phyloP scores from a whole-genome alignment of 2,797 vertebrate genomes.

The Scolopax bukidnonensis region DNA sequence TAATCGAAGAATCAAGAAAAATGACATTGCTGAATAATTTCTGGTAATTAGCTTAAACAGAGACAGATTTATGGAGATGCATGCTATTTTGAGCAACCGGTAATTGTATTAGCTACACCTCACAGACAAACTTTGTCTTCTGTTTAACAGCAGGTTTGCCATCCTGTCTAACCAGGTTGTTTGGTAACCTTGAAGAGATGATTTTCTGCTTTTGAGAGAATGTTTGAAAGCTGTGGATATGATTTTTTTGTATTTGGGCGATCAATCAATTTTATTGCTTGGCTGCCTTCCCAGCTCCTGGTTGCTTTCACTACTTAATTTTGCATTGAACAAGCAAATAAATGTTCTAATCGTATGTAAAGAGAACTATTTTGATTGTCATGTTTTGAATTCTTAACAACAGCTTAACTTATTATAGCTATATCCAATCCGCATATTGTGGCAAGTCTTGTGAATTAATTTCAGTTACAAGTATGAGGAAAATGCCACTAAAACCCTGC shows the following conservation, averaged over 20 bases:
- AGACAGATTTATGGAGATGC: background rate
- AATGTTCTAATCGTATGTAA: constrained; percentile 33
- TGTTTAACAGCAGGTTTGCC: background rate
- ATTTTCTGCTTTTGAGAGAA: constrained; percentile 52
- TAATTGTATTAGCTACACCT: background rate
- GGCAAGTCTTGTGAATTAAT: constrained; percentile 51
- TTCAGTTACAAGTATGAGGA: constrained; percentile 12
- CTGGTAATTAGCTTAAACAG: background rate
- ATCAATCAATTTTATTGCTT: constrained; percentile 60
- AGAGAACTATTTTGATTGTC: constrained; percentile 50
- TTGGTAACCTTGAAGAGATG: constrained; percentile 8
- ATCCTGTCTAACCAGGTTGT: background rate
- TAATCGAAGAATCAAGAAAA: background rate
- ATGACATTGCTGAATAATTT: background rate
- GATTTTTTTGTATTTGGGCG: constrained; percentile 40
- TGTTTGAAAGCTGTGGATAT: constrained; percentile 46
- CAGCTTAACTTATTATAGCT: constrained; percentile 36
- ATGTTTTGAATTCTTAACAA: constrained; percentile 54
- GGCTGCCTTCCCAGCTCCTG: constrained; percentile 45
- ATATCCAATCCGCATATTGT: constrained; percentile 34
- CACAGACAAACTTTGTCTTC: background rate
- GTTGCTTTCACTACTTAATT: constrained; percentile 54
- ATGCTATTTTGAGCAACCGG: background rate
- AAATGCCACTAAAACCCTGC: constrained; percentile 26
- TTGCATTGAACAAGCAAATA: constrained; percentile 31